Evolutionary conservation across 2,797 vertebrate species (phyloP).

Genomic region (Adrianichthys oophorus): DNA sequence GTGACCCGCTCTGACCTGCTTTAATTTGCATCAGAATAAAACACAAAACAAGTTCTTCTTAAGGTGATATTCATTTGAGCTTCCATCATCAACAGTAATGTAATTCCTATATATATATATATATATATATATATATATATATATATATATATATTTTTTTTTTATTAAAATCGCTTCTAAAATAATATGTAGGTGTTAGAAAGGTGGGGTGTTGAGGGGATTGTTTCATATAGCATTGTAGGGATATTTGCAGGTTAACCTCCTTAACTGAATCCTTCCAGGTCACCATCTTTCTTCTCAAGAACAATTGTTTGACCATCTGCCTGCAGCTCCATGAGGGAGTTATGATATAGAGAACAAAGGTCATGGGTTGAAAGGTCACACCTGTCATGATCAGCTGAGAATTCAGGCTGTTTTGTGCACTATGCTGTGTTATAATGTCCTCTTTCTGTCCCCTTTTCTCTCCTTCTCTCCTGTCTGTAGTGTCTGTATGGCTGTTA

Average conservation of each 20-base stretch:
- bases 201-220: too few species aligned
- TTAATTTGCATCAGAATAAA: not conserved
- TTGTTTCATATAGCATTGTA: slow-evolving; percentile 9
- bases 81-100: not conserved
- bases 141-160: too few species aligned
- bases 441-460: slow-evolving; percentile 33
- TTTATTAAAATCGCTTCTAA: too few species aligned
- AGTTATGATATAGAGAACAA: slow-evolving; percentile 28
- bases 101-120: too few species aligned
- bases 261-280: slow-evolving; percentile 25
- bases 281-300: slow-evolving; percentile 42
- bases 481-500: slow-evolving; percentile 99
- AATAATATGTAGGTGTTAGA: too few species aligned
- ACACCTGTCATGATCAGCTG: slow-evolving; percentile 46
- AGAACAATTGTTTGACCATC: slow-evolving; percentile 63
- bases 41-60: not conserved
- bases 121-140: too few species aligned
- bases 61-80: not conserved
- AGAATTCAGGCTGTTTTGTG: slow-evolving; percentile 33
- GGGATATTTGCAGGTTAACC: slow-evolving; percentile 31
- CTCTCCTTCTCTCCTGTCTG: slow-evolving; percentile 27
- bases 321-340: slow-evolving; percentile 47
- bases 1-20: slow-evolving; percentile 1
- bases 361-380: slow-evolving; percentile 43
- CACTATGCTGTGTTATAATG: slow-evolving; percentile 33